phyloP scores from a whole-genome alignment of 2,113 vertebrate genomes.

The Phaethornis superciliosus region DNA sequence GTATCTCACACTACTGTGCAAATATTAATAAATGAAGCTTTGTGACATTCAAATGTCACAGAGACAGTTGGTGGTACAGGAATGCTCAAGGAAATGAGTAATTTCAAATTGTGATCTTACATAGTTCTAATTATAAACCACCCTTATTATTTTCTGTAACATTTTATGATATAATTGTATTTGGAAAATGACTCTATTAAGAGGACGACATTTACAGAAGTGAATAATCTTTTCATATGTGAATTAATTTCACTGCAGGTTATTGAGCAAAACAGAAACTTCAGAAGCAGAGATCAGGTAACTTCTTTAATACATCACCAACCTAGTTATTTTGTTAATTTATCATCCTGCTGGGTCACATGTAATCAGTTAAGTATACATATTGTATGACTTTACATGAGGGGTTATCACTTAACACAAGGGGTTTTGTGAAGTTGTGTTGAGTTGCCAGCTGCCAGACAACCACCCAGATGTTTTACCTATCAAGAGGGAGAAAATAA shows the following conservation, averaged over 20 bases:
- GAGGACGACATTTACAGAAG: conserved; percentile 24
- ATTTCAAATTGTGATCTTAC: not conserved
- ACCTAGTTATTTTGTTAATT: not conserved
- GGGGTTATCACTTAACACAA: not conserved
- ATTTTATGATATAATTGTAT: conserved; percentile 15
- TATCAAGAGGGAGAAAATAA: too few species aligned
- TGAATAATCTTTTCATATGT: conserved; percentile 20
- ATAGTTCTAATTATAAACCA: conserved; percentile 31
- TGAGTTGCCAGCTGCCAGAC: too few species aligned
- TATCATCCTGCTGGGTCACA: not conserved
- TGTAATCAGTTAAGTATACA: not conserved
- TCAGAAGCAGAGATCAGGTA: not conserved
- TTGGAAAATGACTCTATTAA: conserved; percentile 10
- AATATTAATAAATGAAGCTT: conserved; percentile 21
- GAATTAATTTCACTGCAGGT: not conserved
- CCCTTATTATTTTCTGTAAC: conserved; percentile 31
- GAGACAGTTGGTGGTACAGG: not conserved
- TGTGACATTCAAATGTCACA: conserved; percentile 39
- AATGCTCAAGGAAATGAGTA: conserved; percentile 11
- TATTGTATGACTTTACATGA: too few species aligned
- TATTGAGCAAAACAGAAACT: not conserved
- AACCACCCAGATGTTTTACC: too few species aligned
- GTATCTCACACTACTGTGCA: not conserved
- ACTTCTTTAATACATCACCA: not conserved
- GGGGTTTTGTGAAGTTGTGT: not conserved